Conservation (phyloP, 2,113 vertebrate species). For the Porphyrio hochstetteri region DNA sequence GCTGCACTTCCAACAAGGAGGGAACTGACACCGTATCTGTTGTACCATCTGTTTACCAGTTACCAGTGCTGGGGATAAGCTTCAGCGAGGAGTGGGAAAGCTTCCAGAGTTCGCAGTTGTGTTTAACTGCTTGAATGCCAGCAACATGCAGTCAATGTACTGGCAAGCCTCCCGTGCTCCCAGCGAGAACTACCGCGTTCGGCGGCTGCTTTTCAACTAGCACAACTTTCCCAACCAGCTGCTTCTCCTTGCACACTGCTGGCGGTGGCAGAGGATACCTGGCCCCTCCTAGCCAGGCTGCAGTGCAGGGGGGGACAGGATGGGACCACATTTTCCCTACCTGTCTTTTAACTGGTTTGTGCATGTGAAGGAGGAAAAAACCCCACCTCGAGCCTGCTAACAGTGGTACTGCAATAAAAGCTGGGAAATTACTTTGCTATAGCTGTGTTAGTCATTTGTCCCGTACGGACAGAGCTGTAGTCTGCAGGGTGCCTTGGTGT, state of each 20-base stretch:
- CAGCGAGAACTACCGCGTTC: neutral
- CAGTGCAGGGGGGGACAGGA: neutral
- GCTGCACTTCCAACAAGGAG: slow-evolving; percentile 34
- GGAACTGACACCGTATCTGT: neutral
- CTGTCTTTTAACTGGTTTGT: neutral
- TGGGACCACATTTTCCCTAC: neutral
- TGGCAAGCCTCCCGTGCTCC: neutral
- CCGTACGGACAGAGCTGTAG: neutral
- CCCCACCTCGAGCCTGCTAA: neutral
- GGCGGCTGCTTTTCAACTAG: neutral
- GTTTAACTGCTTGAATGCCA: slow-evolving; percentile 55
- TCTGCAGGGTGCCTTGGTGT: neutral
- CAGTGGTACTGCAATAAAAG: neutral
- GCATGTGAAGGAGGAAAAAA: neutral
- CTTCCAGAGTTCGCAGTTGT: slow-evolving; percentile 49
- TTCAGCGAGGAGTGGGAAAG: slow-evolving; percentile 27
- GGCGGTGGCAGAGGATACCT: neutral
- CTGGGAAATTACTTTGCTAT: neutral
- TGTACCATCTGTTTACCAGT: slow-evolving; percentile 41
- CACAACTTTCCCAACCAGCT: neutral
- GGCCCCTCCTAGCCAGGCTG: neutral
- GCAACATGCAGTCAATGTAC: neutral
- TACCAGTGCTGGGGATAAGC: slow-evolving; percentile 4
- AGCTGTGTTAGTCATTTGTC: neutral
- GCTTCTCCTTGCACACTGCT: neutral